phyloP scores from a whole-genome alignment of 2,113 vertebrate species.

The Alligator sinensis region DNA sequence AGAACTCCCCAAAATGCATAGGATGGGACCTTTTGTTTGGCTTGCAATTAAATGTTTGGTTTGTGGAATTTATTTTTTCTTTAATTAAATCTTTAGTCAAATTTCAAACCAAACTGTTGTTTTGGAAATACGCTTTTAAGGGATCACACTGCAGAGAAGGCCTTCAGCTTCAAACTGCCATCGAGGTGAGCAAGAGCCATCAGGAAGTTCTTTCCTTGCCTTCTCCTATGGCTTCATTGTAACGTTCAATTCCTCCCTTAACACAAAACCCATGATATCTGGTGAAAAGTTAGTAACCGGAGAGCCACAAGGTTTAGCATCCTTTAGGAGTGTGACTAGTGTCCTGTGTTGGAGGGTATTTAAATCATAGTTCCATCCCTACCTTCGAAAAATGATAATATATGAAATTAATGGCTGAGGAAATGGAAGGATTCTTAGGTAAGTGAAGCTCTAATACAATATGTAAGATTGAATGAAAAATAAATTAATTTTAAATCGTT shows the following conservation, averaged over 20 bases:
- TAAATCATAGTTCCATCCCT: background rate
- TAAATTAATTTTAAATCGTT: conserved; percentile 67
- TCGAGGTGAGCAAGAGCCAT: background rate
- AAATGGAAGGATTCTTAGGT: background rate
- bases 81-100: too few relatives aligned
- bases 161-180: background rate
- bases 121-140: background rate
- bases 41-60: too few relatives aligned
- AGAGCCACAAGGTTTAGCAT: background rate
- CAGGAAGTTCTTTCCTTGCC: background rate
- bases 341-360: background rate
- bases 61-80: too few relatives aligned
- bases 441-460: conserved; percentile 40
- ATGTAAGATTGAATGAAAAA: conserved; percentile 56
- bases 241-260: background rate
- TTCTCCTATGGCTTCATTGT: background rate
- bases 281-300: background rate
- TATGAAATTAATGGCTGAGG: conserved; percentile 15
- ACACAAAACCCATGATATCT: background rate
- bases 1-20: too few relatives aligned
- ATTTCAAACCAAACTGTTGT: too few relatives aligned
- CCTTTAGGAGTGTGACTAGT: background rate
- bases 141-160: background rate
- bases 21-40: too few relatives aligned
- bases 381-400: background rate